A percentile compares a stretch with the other conserved stretches of the same genome.
These are phyloP conservation scores for Esox masquinongy DNA, from an alignment of 2,797 vertebrate species.

Conservation along the genomic window DNA sequence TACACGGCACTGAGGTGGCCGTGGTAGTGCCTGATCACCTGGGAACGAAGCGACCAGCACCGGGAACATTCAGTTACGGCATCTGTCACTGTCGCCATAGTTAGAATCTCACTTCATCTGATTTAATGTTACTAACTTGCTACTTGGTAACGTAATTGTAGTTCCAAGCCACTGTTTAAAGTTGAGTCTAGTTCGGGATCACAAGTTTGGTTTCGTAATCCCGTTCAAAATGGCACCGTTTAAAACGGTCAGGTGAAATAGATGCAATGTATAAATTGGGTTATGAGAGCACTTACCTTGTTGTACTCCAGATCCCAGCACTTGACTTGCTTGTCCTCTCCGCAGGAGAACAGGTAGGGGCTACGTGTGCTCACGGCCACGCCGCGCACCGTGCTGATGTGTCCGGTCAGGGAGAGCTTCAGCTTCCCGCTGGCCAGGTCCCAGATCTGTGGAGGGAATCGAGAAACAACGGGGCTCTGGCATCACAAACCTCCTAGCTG, in stretches of 20 bases:
- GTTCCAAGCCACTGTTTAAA: too few relatives aligned
- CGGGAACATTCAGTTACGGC: not conserved
- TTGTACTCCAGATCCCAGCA: slow-evolving; percentile 99
- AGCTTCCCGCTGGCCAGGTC: slow-evolving; percentile 95
- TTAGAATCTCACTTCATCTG: too few relatives aligned
- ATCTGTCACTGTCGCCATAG: too few relatives aligned
- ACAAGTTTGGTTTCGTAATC: too few relatives aligned
- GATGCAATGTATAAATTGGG: not conserved
- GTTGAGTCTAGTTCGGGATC: too few relatives aligned
- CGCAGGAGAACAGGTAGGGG: slow-evolving; percentile 97
- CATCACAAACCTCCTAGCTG: not conserved
- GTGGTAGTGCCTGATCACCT: slow-evolving; percentile 98
- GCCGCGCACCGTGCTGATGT: slow-evolving; percentile 96
- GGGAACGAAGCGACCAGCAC: not conserved
- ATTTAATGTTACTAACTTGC: too few relatives aligned
- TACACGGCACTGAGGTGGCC: slow-evolving; percentile 97
- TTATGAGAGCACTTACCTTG: slow-evolving; percentile 6
- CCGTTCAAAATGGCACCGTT: too few relatives aligned
- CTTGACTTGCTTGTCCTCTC: slow-evolving; percentile 98
- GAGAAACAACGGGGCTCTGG: not conserved
- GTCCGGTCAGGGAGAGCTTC: slow-evolving; percentile 94
- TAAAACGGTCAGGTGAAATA: too few relatives aligned
- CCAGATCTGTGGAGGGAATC: slow-evolving; percentile 83
- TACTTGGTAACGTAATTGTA: too few relatives aligned
- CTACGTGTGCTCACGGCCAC: slow-evolving; percentile 93